Evolutionary conservation across 1,140 invertebrate genomes (phyloP), one percentile per base, ranked within the genome.

Genomic region (Trichogramma pretiosum): DNA sequence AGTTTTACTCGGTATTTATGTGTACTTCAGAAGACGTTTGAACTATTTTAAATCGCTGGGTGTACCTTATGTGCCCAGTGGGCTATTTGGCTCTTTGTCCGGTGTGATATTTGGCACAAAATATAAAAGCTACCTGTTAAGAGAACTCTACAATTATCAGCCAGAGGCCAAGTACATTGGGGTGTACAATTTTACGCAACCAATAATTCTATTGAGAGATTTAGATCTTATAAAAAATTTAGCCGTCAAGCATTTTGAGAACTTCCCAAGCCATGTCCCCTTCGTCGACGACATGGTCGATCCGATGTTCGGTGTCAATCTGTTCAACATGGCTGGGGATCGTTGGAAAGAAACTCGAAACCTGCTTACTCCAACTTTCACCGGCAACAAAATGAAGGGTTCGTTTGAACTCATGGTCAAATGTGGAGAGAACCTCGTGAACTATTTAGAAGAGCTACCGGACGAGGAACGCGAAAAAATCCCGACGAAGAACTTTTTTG

Each of bases 231-330:
- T 74, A 8, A 68, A 65, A 50, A 44, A 63, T n/a, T 56, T 77
- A 34, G 24, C 64, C 2, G 56, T 73, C 2, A 75, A 73, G 51
- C 68, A 70, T 50, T 76, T 75, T 50, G 45, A 60, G 5, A 35
- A 59, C 43, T 72, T 71, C 53, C 51, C 58, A 11, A 60, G 68
- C 45, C 65, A 68, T 44, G 61, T 62, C 19, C 59, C 64, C 4
- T 53, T 54, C 16, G 53, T 62, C 2, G 58, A 67, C 33, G 54
- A 59, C 24, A 48, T 60, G 21, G 32, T 56, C 9, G 59, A 66
- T 34, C 60, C 64, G 2, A 46, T 68, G 2, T 49, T 65, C 9
- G 57, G 46, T 3, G 58, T 55, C 43, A 67, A 57, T 58, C 50
- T 65, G 4, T 60, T 64, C 39, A 35, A 56, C 3, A 38, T 65